Base-by-base conservation (phyloP, 2,888 invertebrate genomes). In the Rhabditoides inermis region DNA sequence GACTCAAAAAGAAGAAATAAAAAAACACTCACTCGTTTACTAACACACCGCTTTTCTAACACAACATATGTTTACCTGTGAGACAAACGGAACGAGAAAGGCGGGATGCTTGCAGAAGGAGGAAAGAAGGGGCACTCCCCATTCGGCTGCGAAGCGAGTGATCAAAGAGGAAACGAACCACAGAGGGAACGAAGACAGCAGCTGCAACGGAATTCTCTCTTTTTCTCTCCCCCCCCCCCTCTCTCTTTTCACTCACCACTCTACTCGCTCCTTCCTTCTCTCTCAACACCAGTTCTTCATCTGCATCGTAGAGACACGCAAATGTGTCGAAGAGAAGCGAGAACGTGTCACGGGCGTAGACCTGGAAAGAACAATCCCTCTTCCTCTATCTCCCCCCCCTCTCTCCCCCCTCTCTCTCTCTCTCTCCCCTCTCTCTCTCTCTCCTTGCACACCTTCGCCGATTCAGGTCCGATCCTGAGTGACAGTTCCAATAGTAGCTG, bases 341-440 rank as follows among this genome's bases (percentile, higher is more conserved):
- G 53, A 73, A 60, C 3, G 69, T 63, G 22, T 57, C 56, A 23
- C 55, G 56, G 45, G 69, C 64, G 49, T 69, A 65, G 37, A 64
- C n/a, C n/a, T n/a, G n/a, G n/a, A n/a, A n/a, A n/a, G n/a, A n/a
- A n/a, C n/a, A n/a, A n/a, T n/a, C n/a, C n/a, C n/a, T n/a, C n/a
- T n/a, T n/a, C n/a, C n/a, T n/a, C n/a, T n/a, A n/a, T n/a, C n/a
- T 58, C 41, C 68, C 54, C 0, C 69, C 79, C 76, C 79, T 79
- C 65, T 82, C 81, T 50, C 78, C 78, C 32, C 82, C 82, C 22
- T 82, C 77, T 18, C 81, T 71, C 18, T 79, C 12, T 35, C 18
- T 10, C 7, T 25, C 18, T 30, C 1, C 2, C 36, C 1, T 46
- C 7, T 15, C 18, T 20, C 7, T 23, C 23, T 10, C 10, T 26